A percentile compares a stretch with the other conserved stretches of the same genome.
phyloP scores from a whole-genome alignment of 53 echinoderm and acorn worm species.

The Echinometra lucunter region DNA sequence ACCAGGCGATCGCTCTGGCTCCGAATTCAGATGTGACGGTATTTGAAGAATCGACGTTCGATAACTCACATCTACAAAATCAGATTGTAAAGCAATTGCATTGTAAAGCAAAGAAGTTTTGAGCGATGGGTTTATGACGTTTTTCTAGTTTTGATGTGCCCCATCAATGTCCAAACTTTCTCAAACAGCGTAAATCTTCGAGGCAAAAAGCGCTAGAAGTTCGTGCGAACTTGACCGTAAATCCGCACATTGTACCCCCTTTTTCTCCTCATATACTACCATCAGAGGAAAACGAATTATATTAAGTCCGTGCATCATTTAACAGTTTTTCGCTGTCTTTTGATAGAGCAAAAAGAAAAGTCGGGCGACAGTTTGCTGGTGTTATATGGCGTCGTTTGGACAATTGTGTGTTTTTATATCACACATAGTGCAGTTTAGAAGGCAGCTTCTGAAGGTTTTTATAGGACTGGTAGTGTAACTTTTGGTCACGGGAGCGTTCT shows the following conservation, averaged over 20 bases:
- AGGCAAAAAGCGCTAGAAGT: not conserved
- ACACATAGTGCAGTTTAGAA: not conserved
- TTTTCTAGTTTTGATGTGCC: constrained; percentile 6
- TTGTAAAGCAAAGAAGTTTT: not conserved
- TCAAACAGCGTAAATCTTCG: constrained; percentile 49
- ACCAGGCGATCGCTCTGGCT: not conserved
- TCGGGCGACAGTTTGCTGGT: not conserved
- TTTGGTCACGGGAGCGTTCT: constrained; percentile 18
- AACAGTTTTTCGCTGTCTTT: not conserved
- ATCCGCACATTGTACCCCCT: constrained; percentile 1
- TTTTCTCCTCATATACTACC: not conserved
- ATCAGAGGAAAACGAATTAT: not conserved
- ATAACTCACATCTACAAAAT: not conserved
- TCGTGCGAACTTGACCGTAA: constrained; percentile 56
- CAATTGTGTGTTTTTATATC: constrained; percentile 59
- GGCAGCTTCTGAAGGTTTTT: not conserved
- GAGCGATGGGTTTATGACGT: not conserved
- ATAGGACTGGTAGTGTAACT: not conserved
- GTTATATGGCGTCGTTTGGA: constrained; percentile 27
- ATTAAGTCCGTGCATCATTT: not conserved
- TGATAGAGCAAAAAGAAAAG: not conserved
- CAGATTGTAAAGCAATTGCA: not conserved
- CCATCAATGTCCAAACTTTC: constrained; percentile 14
- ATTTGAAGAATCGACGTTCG: not conserved
- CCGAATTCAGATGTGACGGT: not conserved